Base-by-base conservation (phyloP, 2,113 vertebrate genomes). In the Verasper variegatus region DNA sequence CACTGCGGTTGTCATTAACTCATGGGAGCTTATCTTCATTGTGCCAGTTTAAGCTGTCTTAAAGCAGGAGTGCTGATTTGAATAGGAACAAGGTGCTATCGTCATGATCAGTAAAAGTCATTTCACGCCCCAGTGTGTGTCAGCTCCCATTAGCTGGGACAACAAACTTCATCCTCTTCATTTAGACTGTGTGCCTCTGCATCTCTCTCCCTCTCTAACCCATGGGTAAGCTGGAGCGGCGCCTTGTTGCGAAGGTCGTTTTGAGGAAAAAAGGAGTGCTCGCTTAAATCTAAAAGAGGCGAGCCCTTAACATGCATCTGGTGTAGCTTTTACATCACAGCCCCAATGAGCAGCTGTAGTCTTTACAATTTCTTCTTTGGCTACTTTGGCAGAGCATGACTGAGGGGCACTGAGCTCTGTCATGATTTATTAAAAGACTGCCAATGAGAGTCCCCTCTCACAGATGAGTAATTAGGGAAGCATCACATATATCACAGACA, bases 41-140 rank as follows among this genome's bases (percentile, higher is more conserved):
- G 84, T 68, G 77, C 58, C 55, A 23, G 56, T 88, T 89, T 42
- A 73, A 70, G 80, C 81, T 1, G 77, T 70, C 63, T 75, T 71
- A 54, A 58, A 60, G 73, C 54, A 35, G 52, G 66, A 73, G 77
- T 17, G 73, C 72, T 80, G 82, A 87, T 82, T 80, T 86, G 82
- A 90, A 92, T 85, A 74, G 84, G 67, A 89, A 89, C 82, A 78
- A 82, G 81, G 64, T 68, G 65, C 80, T 88, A 92, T 92, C 89
- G 23, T 80, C 67, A 60, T 68, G 72, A 94, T 92, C 91, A 85
- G 73, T 78, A 81, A 83, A 92, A 93, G 89, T 91, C 80, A 91
- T 92, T 92, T 91, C 90, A 92, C 70, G 89, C 81, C 75, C 85
- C 80, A 87, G 73, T 86, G 86, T 91, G 71, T 76, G 87, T 91